Evolutionary conservation across 2,113 vertebrate genomes (phyloP).

Genomic region (Lagenorhynchus albirostris): DNA sequence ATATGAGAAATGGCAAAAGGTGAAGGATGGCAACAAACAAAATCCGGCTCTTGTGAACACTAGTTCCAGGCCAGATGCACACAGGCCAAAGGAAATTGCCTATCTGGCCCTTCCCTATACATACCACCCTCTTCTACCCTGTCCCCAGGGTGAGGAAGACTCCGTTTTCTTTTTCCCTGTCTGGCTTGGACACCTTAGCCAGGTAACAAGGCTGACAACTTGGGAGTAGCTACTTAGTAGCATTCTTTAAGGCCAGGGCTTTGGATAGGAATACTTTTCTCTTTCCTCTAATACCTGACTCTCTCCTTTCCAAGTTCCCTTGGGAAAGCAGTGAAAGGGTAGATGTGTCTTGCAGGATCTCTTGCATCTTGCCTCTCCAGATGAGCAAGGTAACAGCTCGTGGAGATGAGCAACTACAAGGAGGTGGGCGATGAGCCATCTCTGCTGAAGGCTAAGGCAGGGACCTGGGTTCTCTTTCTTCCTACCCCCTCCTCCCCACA

Average conservation of each 20-base stretch:
- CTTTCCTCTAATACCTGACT: conserved; percentile 13
- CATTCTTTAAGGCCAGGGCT: conserved; percentile 49
- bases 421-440: not conserved
- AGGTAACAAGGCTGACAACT: conserved; percentile 14
- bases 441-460: not conserved
- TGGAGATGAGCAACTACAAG: not conserved
- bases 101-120: not conserved
- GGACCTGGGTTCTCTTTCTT: not conserved
- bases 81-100: not conserved
- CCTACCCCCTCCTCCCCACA: not conserved
- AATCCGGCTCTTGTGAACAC: not conserved
- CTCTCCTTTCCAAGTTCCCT: conserved; percentile 3
- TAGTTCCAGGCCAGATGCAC: conserved; percentile 17
- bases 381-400: not conserved
- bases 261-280: conserved; percentile 27
- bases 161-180: not conserved
- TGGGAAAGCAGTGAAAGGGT: not conserved
- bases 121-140: conserved; percentile 22
- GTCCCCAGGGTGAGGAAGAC: conserved; percentile 18
- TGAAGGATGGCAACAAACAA: conserved; percentile 20
- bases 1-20: conserved; percentile 31
- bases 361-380: not conserved
- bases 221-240: conserved; percentile 4
- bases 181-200: not conserved
- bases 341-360: not conserved